Conservation (phyloP, 2,113 vertebrate genomes). For the Barnardius zonarius region DNA sequence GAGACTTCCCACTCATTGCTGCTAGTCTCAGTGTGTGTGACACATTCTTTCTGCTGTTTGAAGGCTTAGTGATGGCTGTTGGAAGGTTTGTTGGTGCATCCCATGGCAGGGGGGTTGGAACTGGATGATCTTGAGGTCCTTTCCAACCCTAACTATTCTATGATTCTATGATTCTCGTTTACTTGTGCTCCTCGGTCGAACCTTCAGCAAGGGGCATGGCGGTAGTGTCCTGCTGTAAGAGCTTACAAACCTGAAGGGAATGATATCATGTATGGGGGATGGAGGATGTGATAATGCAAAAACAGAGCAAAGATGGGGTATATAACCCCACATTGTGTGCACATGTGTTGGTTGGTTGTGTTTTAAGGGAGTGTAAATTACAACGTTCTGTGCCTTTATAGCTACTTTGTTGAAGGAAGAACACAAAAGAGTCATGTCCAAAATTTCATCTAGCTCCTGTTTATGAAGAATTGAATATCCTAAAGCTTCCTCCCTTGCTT, state of each 20-base stretch:
- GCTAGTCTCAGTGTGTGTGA: neutral
- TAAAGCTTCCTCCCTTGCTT: neutral
- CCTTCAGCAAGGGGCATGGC: neutral
- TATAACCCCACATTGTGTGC: rapidly evolving
- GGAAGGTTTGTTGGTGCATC: neutral
- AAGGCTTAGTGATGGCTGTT: neutral
- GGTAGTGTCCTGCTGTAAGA: no score
- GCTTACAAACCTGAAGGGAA: neutral
- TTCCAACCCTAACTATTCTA: no score
- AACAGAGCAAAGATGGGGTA: neutral
- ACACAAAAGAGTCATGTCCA: no score
- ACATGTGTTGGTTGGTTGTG: rapidly evolving
- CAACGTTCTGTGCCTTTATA: neutral
- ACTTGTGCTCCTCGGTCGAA: neutral
- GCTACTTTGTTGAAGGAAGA: no score
- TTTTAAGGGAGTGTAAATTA: neutral
- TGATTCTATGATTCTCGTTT: neutral
- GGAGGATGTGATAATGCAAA: neutral
- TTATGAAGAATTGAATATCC: neutral
- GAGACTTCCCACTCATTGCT: neutral
- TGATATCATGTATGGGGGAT: rapidly evolving
- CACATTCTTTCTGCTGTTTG: rapidly evolving
- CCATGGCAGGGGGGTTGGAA: no score
- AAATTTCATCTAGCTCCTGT: neutral
- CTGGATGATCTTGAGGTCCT: no score